Evolutionary conservation across 2,888 invertebrate species (phyloP).

Genomic region (Podabrus alpinus): DNA sequence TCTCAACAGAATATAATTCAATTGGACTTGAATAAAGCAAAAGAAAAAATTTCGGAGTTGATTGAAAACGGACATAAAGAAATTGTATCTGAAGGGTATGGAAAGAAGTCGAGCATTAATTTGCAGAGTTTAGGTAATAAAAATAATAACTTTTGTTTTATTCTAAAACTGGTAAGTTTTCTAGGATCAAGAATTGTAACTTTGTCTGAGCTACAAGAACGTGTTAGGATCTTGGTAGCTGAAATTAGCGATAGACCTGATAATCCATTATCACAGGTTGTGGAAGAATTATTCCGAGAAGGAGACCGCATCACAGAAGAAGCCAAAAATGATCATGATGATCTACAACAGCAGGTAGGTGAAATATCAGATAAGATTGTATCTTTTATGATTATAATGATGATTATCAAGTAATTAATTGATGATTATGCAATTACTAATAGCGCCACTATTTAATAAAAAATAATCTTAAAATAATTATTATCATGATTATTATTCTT

Average conservation of each 20-base stretch:
- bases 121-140: slow-evolving; percentile 38
- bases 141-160: slow-evolving; percentile 3
- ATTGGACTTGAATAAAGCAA: slow-evolving; percentile 54
- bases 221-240: slow-evolving; percentile 54
- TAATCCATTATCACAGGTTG: slow-evolving; percentile 58
- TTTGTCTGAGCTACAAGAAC: slow-evolving; percentile 49
- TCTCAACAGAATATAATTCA: slow-evolving; percentile 63
- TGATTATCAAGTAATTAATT: not conserved
- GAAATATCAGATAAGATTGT: not conserved
- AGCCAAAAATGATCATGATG: slow-evolving; percentile 69
- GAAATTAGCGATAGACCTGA: slow-evolving; percentile 53
- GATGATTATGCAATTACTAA: not conserved
- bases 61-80: slow-evolving; percentile 57
- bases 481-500: not conserved
- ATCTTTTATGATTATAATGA: not conserved
- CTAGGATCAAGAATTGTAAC: slow-evolving; percentile 43
- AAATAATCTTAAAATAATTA: not conserved
- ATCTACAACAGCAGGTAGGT: slow-evolving; percentile 74
- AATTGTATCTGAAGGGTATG: slow-evolving; percentile 61
- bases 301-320: slow-evolving; percentile 67
- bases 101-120: slow-evolving; percentile 45
- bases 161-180: not conserved
- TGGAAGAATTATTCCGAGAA: slow-evolving; percentile 66
- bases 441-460: not conserved
- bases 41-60: slow-evolving; percentile 55